phyloP scores from a whole-genome alignment of 2,797 vertebrate species.

The Hippopotamyrus pictus region DNA sequence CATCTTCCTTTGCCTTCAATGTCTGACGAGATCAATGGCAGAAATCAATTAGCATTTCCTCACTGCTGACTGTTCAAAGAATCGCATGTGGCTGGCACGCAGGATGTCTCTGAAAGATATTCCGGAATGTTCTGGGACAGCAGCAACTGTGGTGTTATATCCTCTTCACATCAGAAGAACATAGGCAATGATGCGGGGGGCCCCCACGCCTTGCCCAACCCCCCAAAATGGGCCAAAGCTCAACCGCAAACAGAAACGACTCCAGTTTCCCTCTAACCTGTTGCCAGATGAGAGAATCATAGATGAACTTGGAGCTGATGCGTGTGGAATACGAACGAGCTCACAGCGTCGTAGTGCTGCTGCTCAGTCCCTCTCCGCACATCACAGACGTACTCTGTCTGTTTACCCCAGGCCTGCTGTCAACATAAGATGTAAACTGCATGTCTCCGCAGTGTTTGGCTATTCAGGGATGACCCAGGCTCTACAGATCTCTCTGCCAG shows the following conservation, averaged over 20 bases:
- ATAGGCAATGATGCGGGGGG: slow-evolving; percentile 14
- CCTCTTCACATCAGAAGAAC: slow-evolving; percentile 23
- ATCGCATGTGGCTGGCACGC: not conserved
- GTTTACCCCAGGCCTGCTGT: not conserved
- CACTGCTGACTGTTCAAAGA: not conserved
- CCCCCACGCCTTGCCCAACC: not conserved
- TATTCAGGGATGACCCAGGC: not conserved
- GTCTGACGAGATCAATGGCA: not conserved
- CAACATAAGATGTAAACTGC: not conserved
- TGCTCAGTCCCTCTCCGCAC: not conserved
- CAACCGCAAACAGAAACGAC: not conserved
- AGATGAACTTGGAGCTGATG: not conserved
- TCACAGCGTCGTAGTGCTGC: not conserved
- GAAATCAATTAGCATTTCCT: not conserved
- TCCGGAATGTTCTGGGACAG: not conserved
- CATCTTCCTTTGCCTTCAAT: not conserved
- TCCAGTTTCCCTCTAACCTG: not conserved
- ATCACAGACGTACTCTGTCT: not conserved
- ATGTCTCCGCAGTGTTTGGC: not conserved
- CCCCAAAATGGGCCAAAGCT: not conserved
- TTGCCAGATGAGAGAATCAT: not conserved
- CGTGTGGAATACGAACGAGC: not conserved
- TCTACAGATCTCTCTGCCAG: not conserved
- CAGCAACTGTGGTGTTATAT: not conserved
- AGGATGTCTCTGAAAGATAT: not conserved